These are phyloP conservation scores for Echinarachnius parma DNA, from an alignment of 53 echinoderm and acorn worm species.

Conservation along the genomic window DNA sequence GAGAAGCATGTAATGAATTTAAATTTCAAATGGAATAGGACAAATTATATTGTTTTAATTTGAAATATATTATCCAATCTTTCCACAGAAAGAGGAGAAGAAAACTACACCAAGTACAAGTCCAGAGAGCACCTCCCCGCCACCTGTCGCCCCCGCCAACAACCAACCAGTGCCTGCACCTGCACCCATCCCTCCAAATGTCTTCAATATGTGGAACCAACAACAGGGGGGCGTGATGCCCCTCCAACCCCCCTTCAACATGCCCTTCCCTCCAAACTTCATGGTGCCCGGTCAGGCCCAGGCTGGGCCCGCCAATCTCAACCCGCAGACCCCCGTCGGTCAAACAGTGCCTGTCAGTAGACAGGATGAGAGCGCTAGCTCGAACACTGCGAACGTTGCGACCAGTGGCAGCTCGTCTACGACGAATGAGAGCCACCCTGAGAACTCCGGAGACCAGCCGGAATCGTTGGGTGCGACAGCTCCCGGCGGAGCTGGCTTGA, in stretches of 20 bases:
- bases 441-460: constrained; percentile 6
- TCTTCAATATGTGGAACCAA: constrained; percentile 55
- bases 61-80: too few species aligned
- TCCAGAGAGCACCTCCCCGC: background rate
- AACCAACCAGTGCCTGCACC: constrained; percentile 26
- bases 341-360: too few species aligned
- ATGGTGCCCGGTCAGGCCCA: constrained; percentile 50
- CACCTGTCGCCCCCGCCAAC: background rate
- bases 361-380: background rate
- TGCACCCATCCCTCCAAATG: constrained; percentile 49
- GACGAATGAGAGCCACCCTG: too few species aligned
- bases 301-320: constrained; percentile 18
- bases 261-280: constrained; percentile 61
- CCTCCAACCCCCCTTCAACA: constrained; percentile 48
- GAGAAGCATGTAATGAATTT: too few species aligned
- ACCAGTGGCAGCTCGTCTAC: background rate
- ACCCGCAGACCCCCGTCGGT: constrained; percentile 3
- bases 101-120: constrained; percentile 27
- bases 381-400: background rate
- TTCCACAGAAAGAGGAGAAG: constrained; percentile 89
- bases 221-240: constrained; percentile 21
- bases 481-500: constrained; percentile 2
- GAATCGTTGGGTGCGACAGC: background rate
- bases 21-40: too few species aligned
- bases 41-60: too few species aligned